Percentiles rank a stretch among this genome's conserved stretches.
These are phyloP conservation scores for Exocentrus adspersus DNA, from an alignment of 2,888 invertebrate genomes.

Conservation along the genomic window DNA sequence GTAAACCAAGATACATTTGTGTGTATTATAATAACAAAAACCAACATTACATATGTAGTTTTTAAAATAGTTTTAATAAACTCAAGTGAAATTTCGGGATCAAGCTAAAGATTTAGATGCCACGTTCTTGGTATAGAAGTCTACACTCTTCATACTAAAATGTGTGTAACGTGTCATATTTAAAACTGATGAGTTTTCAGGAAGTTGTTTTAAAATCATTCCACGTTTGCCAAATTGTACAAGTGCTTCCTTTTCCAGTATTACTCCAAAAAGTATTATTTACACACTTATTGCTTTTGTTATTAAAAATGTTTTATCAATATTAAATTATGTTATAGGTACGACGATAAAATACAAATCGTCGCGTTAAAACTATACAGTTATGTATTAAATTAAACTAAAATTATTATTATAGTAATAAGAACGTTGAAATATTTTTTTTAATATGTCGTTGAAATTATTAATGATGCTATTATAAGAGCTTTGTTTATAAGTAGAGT, in stretches of 20 bases:
- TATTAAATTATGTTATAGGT: too few relatives aligned
- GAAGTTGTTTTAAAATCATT: not conserved
- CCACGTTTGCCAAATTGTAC: conserved; percentile 6
- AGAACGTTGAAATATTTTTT: too few relatives aligned
- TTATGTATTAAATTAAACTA: too few relatives aligned
- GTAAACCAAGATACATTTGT: too few relatives aligned
- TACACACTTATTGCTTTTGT: too few relatives aligned
- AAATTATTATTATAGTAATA: too few relatives aligned
- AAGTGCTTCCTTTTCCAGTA: conserved; percentile 13
- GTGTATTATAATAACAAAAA: not conserved
- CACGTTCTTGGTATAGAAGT: conserved; percentile 31
- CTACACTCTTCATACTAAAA: not conserved
- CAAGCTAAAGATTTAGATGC: conserved; percentile 46
- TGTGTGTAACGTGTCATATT: not conserved
- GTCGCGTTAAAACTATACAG: too few relatives aligned
- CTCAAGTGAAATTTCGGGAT: conserved; percentile 51
- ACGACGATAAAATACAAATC: too few relatives aligned
- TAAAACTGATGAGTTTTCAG: not conserved
- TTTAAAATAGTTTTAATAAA: conserved; percentile 26
- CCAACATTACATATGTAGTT: not conserved
- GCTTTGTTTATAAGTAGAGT: too few relatives aligned
- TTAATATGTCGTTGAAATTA: too few relatives aligned
- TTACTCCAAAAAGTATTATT: not conserved
- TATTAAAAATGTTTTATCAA: too few relatives aligned
- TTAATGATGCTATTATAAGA: too few relatives aligned